These are phyloP conservation scores for Calypte anna DNA, from an alignment of 2,113 vertebrate species.

Conservation along the genomic window DNA sequence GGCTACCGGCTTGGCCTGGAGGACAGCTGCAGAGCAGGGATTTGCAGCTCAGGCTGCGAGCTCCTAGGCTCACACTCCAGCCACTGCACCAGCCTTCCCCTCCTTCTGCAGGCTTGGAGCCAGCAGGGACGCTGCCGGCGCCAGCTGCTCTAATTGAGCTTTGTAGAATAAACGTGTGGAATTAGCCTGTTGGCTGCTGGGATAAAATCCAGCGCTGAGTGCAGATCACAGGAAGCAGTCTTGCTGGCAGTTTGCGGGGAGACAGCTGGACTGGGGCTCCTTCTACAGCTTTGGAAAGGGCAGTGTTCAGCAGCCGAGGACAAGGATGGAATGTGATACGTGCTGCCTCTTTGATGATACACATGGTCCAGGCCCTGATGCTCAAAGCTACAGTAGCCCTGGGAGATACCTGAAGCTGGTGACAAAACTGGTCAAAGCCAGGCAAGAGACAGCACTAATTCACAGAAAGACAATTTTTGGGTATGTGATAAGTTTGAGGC, in stretches of 20 bases:
- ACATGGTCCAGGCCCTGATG: background rate
- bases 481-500: background rate
- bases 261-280: background rate
- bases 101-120: conserved; percentile 5
- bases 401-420: background rate
- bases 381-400: background rate
- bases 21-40: background rate
- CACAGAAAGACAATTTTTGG: background rate
- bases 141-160: conserved; percentile 63
- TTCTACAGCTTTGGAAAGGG: conserved; percentile 1
- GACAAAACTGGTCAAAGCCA: background rate
- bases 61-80: background rate
- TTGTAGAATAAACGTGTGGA: conserved; percentile 60
- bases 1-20: background rate
- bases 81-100: conserved; percentile 5
- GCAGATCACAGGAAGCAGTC: conserved; percentile 42
- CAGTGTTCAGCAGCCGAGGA: background rate
- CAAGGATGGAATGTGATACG: background rate
- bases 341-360: accelerated
- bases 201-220: conserved; percentile 45
- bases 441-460: background rate
- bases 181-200: conserved; percentile 65
- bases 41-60: background rate
- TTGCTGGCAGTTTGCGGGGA: background rate
- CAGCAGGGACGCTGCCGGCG: conserved; percentile 15